phyloP scores from a whole-genome alignment of 2,888 invertebrate genomes.

The Tineola bisselliella region DNA sequence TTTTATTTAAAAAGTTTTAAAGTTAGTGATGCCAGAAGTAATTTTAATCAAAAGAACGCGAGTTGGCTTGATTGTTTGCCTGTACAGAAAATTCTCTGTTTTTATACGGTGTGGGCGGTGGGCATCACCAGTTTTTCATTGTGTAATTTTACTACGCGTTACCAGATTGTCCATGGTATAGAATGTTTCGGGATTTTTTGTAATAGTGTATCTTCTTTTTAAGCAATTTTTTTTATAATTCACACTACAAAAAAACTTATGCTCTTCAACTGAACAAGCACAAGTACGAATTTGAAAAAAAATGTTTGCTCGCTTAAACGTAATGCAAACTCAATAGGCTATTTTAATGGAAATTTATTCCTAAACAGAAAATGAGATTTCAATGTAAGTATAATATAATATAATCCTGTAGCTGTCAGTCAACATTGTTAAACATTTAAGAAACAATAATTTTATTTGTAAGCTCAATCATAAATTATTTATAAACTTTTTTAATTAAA shows the following conservation, averaged over 20 bases:
- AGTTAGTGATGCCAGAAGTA: too few species aligned
- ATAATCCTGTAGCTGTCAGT: slow-evolving; percentile 7
- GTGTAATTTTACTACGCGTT: too few species aligned
- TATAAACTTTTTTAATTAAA: not conserved
- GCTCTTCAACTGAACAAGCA: not conserved
- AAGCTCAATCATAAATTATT: not conserved
- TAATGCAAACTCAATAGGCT: not conserved
- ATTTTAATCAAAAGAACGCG: too few species aligned
- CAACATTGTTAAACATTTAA: slow-evolving; percentile 4
- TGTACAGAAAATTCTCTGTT: too few species aligned
- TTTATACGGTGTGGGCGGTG: too few species aligned
- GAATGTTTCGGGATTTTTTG: too few species aligned
- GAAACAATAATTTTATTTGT: not conserved
- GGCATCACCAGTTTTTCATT: too few species aligned
- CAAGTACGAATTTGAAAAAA: not conserved
- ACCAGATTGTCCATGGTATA: too few species aligned
- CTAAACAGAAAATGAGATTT: slow-evolving; percentile 10
- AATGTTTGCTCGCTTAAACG: not conserved
- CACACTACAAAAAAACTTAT: not conserved
- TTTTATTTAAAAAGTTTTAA: too few species aligned
- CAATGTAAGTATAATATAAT: slow-evolving; percentile 2
- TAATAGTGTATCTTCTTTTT: too few species aligned
- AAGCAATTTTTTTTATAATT: too few species aligned
- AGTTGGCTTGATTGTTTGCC: too few species aligned
- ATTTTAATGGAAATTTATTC: slow-evolving; percentile 1